phyloP scores from a whole-genome alignment of 2,113 vertebrate species.

The Drymodes brunneopygia region DNA sequence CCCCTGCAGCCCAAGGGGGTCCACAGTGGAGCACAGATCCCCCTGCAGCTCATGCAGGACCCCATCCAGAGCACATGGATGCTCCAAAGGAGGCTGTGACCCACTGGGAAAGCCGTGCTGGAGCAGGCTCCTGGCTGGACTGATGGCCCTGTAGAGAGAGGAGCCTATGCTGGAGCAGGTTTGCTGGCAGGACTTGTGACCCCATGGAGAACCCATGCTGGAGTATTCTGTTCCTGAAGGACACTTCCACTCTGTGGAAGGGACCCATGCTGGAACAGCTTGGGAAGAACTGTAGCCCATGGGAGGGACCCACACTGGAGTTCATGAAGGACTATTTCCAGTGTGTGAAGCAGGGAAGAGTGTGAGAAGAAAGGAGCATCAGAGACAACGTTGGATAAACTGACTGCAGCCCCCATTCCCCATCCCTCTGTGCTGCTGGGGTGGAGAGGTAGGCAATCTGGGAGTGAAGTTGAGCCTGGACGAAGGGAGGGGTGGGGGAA shows the following conservation, averaged over 20 bases:
- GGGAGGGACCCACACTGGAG: neutral
- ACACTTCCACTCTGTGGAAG: neutral
- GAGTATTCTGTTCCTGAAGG: neutral
- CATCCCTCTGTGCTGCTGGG: neutral
- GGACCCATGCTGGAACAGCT: neutral
- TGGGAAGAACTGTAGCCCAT: neutral
- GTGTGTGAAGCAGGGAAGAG: neutral
- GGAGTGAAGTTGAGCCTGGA: neutral
- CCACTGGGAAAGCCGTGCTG: neutral
- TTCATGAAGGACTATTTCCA: neutral
- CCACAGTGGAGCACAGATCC: neutral
- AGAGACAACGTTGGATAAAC: neutral
- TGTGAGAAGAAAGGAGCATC: neutral
- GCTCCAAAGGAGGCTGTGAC: neutral
- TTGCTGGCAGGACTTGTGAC: neutral
- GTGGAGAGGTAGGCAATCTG: neutral
- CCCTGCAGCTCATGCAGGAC: neutral
- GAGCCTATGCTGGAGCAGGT: fast-evolving
- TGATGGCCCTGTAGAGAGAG: too few species aligned
- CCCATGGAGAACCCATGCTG: fast-evolving
- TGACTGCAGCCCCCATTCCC: neutral
- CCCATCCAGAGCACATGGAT: neutral
- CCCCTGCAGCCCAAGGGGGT: neutral
- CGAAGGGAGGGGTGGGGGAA: fast-evolving
- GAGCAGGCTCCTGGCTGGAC: neutral